Base-by-base conservation (phyloP, 2,113 vertebrate species). In the Chlorocebus sabaeus region DNA sequence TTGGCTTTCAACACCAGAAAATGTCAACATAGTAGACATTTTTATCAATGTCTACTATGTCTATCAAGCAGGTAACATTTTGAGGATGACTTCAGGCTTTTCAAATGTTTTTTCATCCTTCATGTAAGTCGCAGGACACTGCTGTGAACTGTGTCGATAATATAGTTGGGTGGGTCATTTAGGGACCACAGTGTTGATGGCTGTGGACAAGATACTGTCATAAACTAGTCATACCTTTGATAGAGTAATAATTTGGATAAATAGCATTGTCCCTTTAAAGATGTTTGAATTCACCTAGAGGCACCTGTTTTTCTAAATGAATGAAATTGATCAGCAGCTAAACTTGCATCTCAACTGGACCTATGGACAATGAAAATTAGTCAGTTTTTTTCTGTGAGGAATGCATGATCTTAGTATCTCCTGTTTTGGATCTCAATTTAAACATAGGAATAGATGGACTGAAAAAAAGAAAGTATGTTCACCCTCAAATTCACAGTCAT, bases 221-320 rank as follows among this genome's bases (percentile, higher is more conserved):
- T 10, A 57, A 87, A 40, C 25, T 48, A 78, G 27, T 25, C 27
- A n/a, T 52, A 78, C 2, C 9, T 92, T 95, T 90, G 12, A 67
- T 75, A 61, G 35, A 78, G n/a, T 76, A 79, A 96, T 89, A 91
- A 93, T 93, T 25, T 73, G 3, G 57, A 70, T 88, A 81, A 88
- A 89, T 43, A 96, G 6, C 13, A 43, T 50, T 93, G 4, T 40
- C 3, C 23, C 12, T 67, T 95, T 89, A 59, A 27, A 12, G 32
- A 85, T 76, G 45, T 90, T 50, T 78, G 93, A 82, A 88, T 86
- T 22, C 57, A 67, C 3, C 13, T 30, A 92, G 23, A 72, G 17
- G n/a, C 25, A 78, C n/a, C n/a, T 48, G 2, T 79, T 72, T 68
- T 96, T 85, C 85, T 76, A 94, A 86, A 76, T 75, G 23, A 87